phyloP scores from a whole-genome alignment of 2,113 vertebrate genomes.

The Malaclemys terrapin region DNA sequence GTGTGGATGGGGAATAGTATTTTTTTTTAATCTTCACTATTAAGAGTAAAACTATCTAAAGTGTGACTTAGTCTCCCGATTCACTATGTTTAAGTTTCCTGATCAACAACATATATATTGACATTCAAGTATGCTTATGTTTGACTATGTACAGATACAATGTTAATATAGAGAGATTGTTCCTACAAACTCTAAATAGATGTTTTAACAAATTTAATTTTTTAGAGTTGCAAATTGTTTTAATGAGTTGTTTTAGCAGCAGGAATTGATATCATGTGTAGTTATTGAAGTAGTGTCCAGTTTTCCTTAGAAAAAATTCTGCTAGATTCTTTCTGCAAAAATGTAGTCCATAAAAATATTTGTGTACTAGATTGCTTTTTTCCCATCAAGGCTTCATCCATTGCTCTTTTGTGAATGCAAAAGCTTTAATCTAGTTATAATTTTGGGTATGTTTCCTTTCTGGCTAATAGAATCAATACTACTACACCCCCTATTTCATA shows the following conservation, averaged over 20 bases:
- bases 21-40: not conserved
- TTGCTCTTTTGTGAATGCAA: not conserved
- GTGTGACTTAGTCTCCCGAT: not conserved
- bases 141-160: conserved; percentile 68
- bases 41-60: not conserved
- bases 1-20: conserved; percentile 7
- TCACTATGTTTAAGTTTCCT: conserved; percentile 12
- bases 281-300: not conserved
- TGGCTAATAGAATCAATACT: not conserved
- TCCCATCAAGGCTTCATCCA: not conserved
- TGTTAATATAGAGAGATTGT: conserved; percentile 64
- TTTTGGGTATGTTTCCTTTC: not conserved
- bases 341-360: not conserved
- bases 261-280: not conserved
- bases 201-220: conserved; percentile 56
- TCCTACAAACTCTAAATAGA: conserved; percentile 68
- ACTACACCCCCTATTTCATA: not conserved
- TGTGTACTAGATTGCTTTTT: not conserved
- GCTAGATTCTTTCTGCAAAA: not conserved
- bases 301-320: not conserved
- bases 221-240: conserved; percentile 22
- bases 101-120: conserved; percentile 36
- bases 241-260: conserved; percentile 12
- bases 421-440: not conserved
- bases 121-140: conserved; percentile 70